These are phyloP conservation scores for Cenopis cana DNA, from an alignment of 2,888 invertebrate species.

Conservation along the genomic window DNA sequence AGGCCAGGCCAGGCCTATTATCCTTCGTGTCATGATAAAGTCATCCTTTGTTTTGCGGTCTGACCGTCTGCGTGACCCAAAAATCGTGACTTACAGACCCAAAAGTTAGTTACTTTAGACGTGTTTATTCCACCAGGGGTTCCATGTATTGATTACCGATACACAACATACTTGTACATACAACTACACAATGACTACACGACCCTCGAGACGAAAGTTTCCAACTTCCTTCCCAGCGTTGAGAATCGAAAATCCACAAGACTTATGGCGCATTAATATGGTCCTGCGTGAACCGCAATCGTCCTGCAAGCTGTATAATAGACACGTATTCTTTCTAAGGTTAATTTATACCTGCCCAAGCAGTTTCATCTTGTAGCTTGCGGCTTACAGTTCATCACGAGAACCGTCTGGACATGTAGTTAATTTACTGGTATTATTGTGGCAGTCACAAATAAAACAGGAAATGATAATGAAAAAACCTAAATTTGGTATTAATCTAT, in stretches of 20 bases:
- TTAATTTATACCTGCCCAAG: too few relatives aligned
- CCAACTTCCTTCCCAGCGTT: constrained; percentile 1
- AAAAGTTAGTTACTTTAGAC: neutral
- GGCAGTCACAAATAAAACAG: too few relatives aligned
- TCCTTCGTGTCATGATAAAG: too few relatives aligned
- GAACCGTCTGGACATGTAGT: too few relatives aligned
- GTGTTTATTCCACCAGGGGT: neutral
- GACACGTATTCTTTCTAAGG: neutral
- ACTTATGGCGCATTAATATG: neutral
- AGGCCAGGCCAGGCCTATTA: too few relatives aligned
- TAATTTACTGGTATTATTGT: too few relatives aligned
- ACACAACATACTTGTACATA: neutral
- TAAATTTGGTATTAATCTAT: too few relatives aligned
- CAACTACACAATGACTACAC: constrained; percentile 14
- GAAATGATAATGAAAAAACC: too few relatives aligned
- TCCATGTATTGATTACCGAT: constrained; percentile 17
- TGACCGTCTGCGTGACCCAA: neutral
- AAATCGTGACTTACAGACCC: neutral
- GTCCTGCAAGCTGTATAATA: neutral
- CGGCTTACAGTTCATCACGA: too few relatives aligned
- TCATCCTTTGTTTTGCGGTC: neutral
- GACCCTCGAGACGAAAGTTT: constrained; percentile 18
- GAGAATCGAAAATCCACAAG: constrained; percentile 2
- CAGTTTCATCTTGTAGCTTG: too few relatives aligned
- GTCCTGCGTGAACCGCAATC: too few relatives aligned